A percentile compares a stretch with the other conserved stretches of the same genome.
Evolutionary conservation across 2,113 vertebrate genomes (phyloP).

Genomic region (Leucopsar rothschildi): DNA sequence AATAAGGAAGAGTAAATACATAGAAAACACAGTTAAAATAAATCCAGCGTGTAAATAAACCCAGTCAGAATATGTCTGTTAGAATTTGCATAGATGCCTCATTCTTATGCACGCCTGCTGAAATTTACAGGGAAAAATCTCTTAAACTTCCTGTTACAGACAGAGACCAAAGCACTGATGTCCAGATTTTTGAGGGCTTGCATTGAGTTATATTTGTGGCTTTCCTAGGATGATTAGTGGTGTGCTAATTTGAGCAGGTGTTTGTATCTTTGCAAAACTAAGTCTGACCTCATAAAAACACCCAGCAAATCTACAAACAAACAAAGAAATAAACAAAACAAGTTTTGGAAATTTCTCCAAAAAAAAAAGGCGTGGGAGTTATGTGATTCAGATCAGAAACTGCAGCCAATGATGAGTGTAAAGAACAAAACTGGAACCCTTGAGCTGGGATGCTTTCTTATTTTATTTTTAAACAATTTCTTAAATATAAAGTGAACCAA

Average conservation of each 20-base stretch:
- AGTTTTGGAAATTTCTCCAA: not conserved
- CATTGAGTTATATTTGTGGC: not conserved
- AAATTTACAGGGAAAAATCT: not conserved
- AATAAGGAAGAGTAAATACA: not conserved
- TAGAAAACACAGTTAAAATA: slow-evolving; percentile 3
- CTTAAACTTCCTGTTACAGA: not conserved
- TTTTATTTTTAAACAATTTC: not conserved
- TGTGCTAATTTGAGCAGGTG: not conserved
- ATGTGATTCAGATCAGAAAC: not conserved
- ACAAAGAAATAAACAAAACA: not conserved
- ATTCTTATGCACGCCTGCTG: not conserved
- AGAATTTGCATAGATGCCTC: not conserved
- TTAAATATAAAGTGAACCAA: not conserved
- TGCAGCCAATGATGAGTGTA: not conserved
- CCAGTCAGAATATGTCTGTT: not conserved
- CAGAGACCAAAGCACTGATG: not conserved
- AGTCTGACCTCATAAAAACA: not conserved
- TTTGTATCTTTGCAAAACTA: not conserved
- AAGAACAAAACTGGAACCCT: not conserved
- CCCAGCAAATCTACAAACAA: not conserved
- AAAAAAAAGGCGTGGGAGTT: not conserved
- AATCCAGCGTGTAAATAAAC: not conserved
- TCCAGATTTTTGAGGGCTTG: not conserved
- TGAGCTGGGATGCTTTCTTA: not conserved
- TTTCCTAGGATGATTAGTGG: not conserved